Evolutionary conservation across 2,797 vertebrate species (phyloP), one percentile per base, ranked within the genome.

Genomic region (Malacoctenus gilli): DNA sequence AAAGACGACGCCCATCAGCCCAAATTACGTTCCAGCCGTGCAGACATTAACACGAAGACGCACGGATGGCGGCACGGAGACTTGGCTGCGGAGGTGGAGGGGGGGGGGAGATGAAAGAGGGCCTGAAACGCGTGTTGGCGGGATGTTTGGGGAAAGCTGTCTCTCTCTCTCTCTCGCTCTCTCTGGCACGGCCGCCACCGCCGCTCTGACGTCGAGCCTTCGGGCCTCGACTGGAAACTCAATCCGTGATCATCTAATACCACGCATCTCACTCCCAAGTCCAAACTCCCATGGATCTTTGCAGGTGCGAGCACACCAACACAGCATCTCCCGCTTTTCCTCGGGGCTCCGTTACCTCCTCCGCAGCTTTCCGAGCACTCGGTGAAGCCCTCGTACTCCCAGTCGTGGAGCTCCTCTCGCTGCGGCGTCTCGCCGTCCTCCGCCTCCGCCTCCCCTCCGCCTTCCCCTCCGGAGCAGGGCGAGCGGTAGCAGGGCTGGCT

Each of bases 331-430:
- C n/a, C n/a, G n/a, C n/a, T n/a, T n/a, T 1, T 28, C 25, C 6
- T 28, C 5, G 1, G 2, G 9, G 25, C 6, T 28, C 25, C 25
- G 9, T n/a, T 89, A 98, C 97, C 97, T 94, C 96, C 94, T 48
- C 93, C 96, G 63, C 97, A 99, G 3, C 93, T 94, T 77, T 94
- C 90, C 0, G 97, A 97, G 75, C 97, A 99, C 74, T 95, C 93
- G 0, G 95, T 96, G 85, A 97, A 97, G 3, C 95, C 96, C 40
- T 95, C 92, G 0, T 97, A 96, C 57, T 98, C 95, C 97, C 96
- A 99, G 79, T 97, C 95, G 31, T 95, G 92, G 6, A 96, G 91
- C 70, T 95, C 93, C 35, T 96, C 93, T 21, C 85, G 86, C 36
- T 82, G 64, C 2, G 59, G 69, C 13, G 30, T 53, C 10, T 80